A percentile compares a stretch with the other conserved stretches of the same genome.
Evolutionary conservation across 2,113 vertebrate species (phyloP).

Genomic region (Casuarius casuarius): DNA sequence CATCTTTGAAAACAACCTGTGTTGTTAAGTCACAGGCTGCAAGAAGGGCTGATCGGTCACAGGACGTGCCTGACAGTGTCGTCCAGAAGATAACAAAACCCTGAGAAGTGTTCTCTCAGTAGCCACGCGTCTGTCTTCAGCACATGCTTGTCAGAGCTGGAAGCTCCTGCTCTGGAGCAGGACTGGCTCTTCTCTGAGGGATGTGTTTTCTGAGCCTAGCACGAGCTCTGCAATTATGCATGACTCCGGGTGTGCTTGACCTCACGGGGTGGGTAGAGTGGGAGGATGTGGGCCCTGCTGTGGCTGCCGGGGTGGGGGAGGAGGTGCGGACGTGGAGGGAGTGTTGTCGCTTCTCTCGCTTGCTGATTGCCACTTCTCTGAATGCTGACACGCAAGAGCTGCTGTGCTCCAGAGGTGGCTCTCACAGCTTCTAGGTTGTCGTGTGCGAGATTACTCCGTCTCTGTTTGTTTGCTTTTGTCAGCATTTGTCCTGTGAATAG

Average conservation of each 20-base stretch:
- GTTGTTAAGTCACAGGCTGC: background rate
- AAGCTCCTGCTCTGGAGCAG: background rate
- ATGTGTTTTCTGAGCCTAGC: background rate
- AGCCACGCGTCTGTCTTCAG: background rate
- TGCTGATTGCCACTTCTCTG: background rate
- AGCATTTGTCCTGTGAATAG: background rate
- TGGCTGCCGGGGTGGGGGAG: background rate
- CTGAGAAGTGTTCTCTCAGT: background rate
- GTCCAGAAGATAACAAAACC: background rate
- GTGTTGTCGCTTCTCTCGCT: background rate
- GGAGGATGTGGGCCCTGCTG: background rate
- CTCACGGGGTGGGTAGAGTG: background rate
- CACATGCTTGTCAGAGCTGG: background rate
- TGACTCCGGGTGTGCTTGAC: background rate
- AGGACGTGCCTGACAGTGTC: background rate
- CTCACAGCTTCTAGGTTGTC: background rate
- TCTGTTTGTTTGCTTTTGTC: background rate
- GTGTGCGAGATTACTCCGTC: background rate
- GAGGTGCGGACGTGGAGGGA: accelerated
- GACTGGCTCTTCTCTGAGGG: background rate
- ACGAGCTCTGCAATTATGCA: background rate
- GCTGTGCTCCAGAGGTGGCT: background rate
- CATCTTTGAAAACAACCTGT: background rate
- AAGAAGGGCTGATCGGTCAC: background rate
- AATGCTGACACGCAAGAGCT: background rate